Base-by-base conservation (phyloP, 2,797 vertebrate genomes). In the Loriculus beryllinus region DNA sequence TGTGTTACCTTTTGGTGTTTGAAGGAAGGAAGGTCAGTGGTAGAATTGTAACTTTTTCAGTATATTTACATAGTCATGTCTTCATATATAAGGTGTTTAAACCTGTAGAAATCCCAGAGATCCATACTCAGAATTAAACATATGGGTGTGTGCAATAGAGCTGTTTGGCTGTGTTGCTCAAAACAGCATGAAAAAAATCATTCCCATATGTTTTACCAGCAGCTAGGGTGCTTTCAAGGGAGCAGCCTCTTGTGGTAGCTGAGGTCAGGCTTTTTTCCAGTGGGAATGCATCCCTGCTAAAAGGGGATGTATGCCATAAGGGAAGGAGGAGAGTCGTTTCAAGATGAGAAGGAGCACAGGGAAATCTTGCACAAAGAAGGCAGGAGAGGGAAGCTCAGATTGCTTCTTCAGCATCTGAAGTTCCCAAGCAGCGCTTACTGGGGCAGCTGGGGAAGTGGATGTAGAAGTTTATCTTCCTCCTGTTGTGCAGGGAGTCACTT, bases 401-500 rank as follows among this genome's bases (percentile, higher is more conserved):
- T 81, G 65, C 47, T 7, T 19, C 28, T 70, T 92, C 29, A 86
- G 59, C 31, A 35, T 56, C 33, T 45, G 2, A 62, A 60, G 43
- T 72, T 91, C 51, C 26, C 20, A 42, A 14, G 59, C 42, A 42
- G 59, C 25, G 25, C 48, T 65, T 63, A 31, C 86, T 42, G 37
- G 65, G 52, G 42, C 67, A 86, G 57, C n/a, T 17, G 14, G 45
- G 45, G 43, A 91, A 83, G 69, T 25, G 62, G 43, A 49, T 59
- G 43, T 35, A 63, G 84, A 91, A 89, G 54, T 72, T 59, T 12
- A 14, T 62, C 57, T 72, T 51, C 54, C 63, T 89, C 18, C 43
- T 35, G 17, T 43, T 31, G 14, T 0, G 0, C 0, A 0, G 6
- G 9, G 37, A 47, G 48, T 68, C 15, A 2, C 51, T 77, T 79